phyloP scores from a whole-genome alignment of 2,797 vertebrate species.

The Melanogrammus aeglefinus region DNA sequence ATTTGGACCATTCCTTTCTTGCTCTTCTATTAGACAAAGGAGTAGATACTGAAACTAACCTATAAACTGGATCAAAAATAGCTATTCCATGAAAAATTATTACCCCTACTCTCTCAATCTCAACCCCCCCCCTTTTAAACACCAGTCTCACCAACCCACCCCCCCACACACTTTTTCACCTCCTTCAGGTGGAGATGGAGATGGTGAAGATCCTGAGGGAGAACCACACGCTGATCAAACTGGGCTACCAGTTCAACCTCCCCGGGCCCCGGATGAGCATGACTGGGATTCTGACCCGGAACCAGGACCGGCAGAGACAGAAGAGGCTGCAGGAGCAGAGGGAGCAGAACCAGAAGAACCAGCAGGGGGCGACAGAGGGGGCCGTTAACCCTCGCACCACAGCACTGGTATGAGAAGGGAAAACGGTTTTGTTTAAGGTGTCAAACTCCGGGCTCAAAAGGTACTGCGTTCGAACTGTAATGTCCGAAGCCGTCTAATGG shows the following conservation, averaged over 20 bases:
- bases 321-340: slow-evolving; percentile 87
- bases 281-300: slow-evolving; percentile 93
- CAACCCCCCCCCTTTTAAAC: not conserved
- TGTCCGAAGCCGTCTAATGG: no score
- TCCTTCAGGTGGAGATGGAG: slow-evolving; percentile 90
- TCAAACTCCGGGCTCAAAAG: not conserved
- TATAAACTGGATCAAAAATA: not conserved
- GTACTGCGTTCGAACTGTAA: no score
- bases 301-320: slow-evolving; percentile 95
- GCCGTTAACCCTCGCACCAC: slow-evolving; percentile 76
- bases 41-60: not conserved
- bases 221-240: slow-evolving; percentile 87
- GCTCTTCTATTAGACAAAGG: not conserved
- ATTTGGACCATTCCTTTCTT: not conserved
- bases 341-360: slow-evolving; percentile 71
- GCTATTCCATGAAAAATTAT: not conserved
- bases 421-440: not conserved
- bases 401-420: slow-evolving; percentile 58
- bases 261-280: slow-evolving; percentile 95
- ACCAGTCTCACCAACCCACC: not conserved
- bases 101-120: not conserved
- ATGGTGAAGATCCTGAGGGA: slow-evolving; percentile 91
- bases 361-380: slow-evolving; percentile 61
- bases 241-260: slow-evolving; percentile 96
- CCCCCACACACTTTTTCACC: not conserved